phyloP scores from a whole-genome alignment of 2,113 vertebrate species.

The Bungarus multicinctus region DNA sequence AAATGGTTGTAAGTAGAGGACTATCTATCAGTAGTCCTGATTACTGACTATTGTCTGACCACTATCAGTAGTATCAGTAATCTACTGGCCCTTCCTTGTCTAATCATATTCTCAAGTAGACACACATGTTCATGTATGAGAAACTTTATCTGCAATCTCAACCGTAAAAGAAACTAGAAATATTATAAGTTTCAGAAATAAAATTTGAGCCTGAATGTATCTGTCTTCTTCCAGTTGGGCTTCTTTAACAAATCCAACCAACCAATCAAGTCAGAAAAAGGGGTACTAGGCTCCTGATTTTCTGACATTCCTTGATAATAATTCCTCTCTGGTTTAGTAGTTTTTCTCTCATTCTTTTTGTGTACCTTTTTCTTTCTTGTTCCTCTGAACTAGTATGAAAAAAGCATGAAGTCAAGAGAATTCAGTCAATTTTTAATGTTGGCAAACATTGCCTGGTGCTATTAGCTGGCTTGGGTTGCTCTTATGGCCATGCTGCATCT shows the following conservation, averaged over 20 bases:
- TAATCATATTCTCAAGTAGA: neutral
- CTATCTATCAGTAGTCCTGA: neutral
- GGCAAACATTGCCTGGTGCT: neutral
- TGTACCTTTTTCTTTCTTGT: neutral
- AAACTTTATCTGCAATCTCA: neutral
- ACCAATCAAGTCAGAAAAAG: neutral
- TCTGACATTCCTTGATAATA: neutral
- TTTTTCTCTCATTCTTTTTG: neutral
- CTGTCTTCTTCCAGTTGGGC: neutral
- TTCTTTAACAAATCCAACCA: neutral
- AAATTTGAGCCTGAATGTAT: neutral
- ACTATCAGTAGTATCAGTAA: neutral
- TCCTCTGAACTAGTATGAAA: neutral
- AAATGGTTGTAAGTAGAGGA: neutral
- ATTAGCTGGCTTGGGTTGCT: neutral
- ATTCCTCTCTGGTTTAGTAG: neutral
- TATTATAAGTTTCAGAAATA: neutral
- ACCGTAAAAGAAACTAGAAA: neutral
- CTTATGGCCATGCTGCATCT: neutral
- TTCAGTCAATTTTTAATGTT: neutral
- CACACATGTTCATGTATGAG: neutral
- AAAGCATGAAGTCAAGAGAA: rapidly evolving
- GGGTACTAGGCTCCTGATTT: neutral
- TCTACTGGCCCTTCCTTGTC: neutral
- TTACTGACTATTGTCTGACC: no score